Evolutionary conservation across 2,888 invertebrate species (phyloP).

Genomic region (Dendrolimus pini): DNA sequence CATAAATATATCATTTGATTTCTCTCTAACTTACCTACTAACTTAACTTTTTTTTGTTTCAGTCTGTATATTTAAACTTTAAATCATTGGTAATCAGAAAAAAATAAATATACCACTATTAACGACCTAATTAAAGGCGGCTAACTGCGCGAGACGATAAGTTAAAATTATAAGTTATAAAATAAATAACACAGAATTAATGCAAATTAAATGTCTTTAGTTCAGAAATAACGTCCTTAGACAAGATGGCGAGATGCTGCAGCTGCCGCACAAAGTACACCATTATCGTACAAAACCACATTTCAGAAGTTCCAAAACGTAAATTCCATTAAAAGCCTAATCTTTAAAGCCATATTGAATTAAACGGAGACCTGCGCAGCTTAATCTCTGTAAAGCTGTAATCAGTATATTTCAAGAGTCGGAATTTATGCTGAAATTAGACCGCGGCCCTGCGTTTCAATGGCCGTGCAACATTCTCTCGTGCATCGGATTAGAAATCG

Average conservation of each 20-base stretch:
- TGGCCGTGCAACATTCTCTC: background rate
- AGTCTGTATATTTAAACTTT: no score
- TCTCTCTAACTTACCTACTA: no score
- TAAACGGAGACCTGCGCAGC: background rate
- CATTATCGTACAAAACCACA: no score
- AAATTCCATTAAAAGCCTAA: background rate
- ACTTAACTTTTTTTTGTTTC: no score
- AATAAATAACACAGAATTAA: no score
- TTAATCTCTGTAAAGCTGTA: background rate
- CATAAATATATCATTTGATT: no score
- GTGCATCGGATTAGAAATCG: constrained; percentile 6
- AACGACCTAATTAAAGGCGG: no score
- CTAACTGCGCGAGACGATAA: no score
- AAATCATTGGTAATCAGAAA: no score
- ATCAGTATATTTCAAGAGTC: background rate
- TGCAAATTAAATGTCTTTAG: constrained; percentile 17
- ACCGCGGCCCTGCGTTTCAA: background rate
- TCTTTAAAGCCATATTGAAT: background rate
- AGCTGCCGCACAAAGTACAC: constrained; percentile 5
- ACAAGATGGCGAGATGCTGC: constrained; percentile 48
- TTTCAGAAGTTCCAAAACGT: background rate
- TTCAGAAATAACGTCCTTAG: no score
- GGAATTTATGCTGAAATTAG: background rate
- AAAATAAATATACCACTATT: no score
- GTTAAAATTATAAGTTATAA: no score